Evolutionary conservation across 2,888 invertebrate species (phyloP).

Genomic region (Euphydryas editha): DNA sequence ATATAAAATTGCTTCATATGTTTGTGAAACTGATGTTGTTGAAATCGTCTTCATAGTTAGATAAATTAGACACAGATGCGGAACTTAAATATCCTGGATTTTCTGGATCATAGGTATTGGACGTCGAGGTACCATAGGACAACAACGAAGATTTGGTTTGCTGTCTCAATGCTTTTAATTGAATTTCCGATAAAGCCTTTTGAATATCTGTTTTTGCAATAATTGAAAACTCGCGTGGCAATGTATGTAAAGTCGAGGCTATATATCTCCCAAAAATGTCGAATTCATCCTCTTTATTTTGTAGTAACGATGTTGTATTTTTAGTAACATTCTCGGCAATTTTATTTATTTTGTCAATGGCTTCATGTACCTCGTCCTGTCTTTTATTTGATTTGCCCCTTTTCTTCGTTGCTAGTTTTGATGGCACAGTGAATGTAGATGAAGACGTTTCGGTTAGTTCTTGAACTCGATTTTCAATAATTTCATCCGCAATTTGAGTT

Average conservation of each 20-base stretch:
- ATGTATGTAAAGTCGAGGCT: conserved; percentile 3
- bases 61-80: conserved; percentile 19
- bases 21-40: conserved; percentile 20
- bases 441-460: conserved; percentile 13
- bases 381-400: conserved; percentile 7
- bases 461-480: conserved; percentile 12
- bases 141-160: conserved; percentile 20
- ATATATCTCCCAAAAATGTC: conserved; percentile 8
- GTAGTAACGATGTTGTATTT: conserved; percentile 14
- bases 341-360: conserved; percentile 4
- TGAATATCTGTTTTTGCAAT: conserved; percentile 8
- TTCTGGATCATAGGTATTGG: conserved; percentile 18
- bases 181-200: conserved; percentile 17
- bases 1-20: conserved; percentile 9
- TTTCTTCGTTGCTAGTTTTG: conserved; percentile 1
- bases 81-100: conserved; percentile 23
- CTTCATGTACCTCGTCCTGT: conserved; percentile 1
- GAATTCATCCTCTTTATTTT: conserved; percentile 12
- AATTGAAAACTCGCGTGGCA: conserved; percentile 9
- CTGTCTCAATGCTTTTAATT: conserved; percentile 21
- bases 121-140: conserved; percentile 13
- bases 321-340: conserved; percentile 16
- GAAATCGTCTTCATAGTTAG: conserved; percentile 16
- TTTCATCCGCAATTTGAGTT: conserved; percentile 1
- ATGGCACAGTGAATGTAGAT: conserved; percentile 10